phyloP scores from a whole-genome alignment of 2,888 invertebrate species.

The Brassicogethes aeneus region DNA sequence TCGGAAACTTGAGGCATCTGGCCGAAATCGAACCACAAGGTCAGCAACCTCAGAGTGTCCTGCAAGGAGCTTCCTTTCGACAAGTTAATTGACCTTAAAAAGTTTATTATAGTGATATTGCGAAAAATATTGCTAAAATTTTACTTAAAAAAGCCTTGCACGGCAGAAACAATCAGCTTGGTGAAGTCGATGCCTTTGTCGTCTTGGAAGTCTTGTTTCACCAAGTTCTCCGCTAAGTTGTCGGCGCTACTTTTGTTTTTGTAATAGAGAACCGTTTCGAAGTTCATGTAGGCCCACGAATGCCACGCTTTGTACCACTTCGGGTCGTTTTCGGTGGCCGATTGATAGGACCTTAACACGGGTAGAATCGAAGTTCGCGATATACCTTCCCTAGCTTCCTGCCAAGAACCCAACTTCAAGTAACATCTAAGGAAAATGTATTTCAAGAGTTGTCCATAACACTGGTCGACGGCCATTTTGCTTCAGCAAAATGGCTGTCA shows the following conservation, averaged over 20 bases:
- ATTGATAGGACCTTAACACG: constrained; percentile 66
- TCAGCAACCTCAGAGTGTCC: constrained; percentile 87
- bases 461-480: too few relatives aligned
- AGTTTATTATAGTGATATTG: too few relatives aligned
- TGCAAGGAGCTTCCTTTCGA: constrained; percentile 90
- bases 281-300: constrained; percentile 96
- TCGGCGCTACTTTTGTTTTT: constrained; percentile 35
- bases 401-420: constrained; percentile 91
- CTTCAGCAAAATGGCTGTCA: too few relatives aligned
- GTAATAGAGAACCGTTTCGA: constrained; percentile 74
- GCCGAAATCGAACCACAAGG: constrained; percentile 97
- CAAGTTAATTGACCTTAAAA: constrained; percentile 75
- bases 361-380: constrained; percentile 68
- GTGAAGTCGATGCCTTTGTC: constrained; percentile 50
- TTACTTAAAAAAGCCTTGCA: constrained; percentile 79
- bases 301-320: constrained; percentile 99
- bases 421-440: constrained; percentile 74
- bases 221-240: constrained; percentile 3
- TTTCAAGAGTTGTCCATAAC: too few relatives aligned
- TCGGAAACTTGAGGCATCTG: constrained; percentile 90
- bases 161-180: constrained; percentile 81
- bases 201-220: constrained; percentile 17
- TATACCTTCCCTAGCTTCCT: constrained; percentile 76
- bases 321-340: constrained; percentile 76
- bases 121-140: too few relatives aligned